Conservation (phyloP, 2,888 invertebrate species). For the Polylopha cassiicola region DNA sequence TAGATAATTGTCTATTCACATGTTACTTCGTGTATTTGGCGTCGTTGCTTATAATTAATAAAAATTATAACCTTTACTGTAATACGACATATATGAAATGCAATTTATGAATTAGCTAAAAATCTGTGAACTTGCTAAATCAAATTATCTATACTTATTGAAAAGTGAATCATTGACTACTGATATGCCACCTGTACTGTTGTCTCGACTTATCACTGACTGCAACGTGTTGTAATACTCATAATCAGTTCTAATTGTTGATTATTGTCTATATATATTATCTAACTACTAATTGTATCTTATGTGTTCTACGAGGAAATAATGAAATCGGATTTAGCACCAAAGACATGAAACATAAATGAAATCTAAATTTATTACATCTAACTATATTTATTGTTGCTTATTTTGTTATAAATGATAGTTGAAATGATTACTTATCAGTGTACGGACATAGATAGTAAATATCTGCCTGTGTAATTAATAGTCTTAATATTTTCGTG, state of each 20-base stretch:
- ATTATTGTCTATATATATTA: constrained; percentile 3
- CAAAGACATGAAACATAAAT: constrained; percentile 46
- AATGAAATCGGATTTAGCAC: constrained; percentile 42
- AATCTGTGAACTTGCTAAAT: too few relatives aligned
- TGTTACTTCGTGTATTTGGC: constrained; percentile 1
- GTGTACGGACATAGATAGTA: constrained; percentile 22
- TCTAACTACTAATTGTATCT: constrained; percentile 4
- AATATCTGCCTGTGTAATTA: constrained; percentile 9
- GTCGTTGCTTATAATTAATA: too few relatives aligned
- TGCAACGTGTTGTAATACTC: too few relatives aligned
- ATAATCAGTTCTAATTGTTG: constrained; percentile 1
- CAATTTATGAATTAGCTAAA: too few relatives aligned
- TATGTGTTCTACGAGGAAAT: constrained; percentile 23
- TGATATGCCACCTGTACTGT: too few relatives aligned
- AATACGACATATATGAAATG: too few relatives aligned
- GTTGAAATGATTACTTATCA: constrained; percentile 17
- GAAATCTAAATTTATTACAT: constrained; percentile 27
- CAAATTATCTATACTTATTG: too few relatives aligned
- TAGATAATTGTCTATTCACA: constrained; percentile 4
- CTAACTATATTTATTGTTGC: constrained; percentile 23
- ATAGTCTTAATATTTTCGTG: too few relatives aligned
- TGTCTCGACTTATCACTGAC: too few relatives aligned
- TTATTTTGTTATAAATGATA: constrained; percentile 22
- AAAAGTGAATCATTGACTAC: too few relatives aligned
- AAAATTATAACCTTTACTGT: too few relatives aligned